Conservation (phyloP, 2,888 invertebrate genomes). For the Myathropa florea region DNA sequence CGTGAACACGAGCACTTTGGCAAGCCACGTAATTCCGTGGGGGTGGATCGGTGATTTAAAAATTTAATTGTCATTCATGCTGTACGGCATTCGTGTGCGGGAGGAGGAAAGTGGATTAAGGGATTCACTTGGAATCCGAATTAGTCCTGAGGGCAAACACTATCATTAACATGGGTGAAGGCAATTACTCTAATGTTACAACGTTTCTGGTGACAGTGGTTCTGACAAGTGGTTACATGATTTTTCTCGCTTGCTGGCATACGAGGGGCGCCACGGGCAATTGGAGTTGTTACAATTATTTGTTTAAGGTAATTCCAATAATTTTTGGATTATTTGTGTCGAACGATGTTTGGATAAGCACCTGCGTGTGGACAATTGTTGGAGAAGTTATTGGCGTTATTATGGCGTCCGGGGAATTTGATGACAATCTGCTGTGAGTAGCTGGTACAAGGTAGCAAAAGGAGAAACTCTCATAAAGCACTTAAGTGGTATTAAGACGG, state of each 20-base stretch:
- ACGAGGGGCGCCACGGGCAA: not conserved
- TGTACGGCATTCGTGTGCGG: not conserved
- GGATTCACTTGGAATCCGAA: slow-evolving; percentile 44
- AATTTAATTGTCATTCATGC: slow-evolving; percentile 50
- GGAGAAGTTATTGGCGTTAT: too few relatives aligned
- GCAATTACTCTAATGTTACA: slow-evolving; percentile 37
- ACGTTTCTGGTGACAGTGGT: slow-evolving; percentile 53
- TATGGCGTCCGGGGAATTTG: too few relatives aligned
- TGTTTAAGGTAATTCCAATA: not conserved
- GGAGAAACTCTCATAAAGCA: too few relatives aligned
- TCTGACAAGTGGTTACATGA: slow-evolving; percentile 41
- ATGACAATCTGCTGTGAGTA: too few relatives aligned
- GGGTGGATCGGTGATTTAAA: slow-evolving; percentile 54
- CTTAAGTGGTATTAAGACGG: too few relatives aligned
- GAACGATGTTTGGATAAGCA: not conserved
- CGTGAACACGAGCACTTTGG: slow-evolving; percentile 50
- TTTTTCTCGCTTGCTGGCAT: not conserved
- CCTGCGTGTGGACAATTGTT: not conserved
- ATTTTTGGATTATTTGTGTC: too few relatives aligned
- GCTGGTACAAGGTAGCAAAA: too few relatives aligned
- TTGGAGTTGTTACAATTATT: slow-evolving; percentile 10
- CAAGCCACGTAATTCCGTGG: slow-evolving; percentile 43
- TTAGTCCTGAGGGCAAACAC: slow-evolving; percentile 42
- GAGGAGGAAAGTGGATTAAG: not conserved
- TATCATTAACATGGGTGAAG: slow-evolving; percentile 48